phyloP scores from a whole-genome alignment of 2,888 invertebrate species.

The Hemistola chrysoprasaria region DNA sequence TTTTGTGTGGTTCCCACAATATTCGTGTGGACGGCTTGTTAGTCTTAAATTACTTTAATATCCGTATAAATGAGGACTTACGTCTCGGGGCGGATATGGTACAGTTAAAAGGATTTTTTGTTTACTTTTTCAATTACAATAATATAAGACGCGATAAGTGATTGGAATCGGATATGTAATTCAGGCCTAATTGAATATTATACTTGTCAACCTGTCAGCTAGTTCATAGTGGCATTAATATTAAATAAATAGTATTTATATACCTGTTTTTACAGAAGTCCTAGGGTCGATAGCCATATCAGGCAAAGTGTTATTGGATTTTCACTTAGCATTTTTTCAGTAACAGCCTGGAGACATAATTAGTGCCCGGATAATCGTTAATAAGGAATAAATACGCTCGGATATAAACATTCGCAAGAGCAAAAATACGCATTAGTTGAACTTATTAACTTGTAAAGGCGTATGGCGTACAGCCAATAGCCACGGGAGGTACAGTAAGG shows the following conservation, averaged over 20 bases:
- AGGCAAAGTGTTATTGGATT: too few species aligned
- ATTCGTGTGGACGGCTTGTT: conserved; percentile 39
- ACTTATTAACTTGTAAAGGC: conserved; percentile 23
- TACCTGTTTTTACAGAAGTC: too few species aligned
- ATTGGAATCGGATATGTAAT: too few species aligned
- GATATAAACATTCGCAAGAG: conserved; percentile 11
- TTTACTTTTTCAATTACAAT: conserved; percentile 8
- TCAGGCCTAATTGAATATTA: too few species aligned
- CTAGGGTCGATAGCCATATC: too few species aligned
- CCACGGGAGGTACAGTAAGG: conserved; percentile 22
- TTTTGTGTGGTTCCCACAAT: conserved; percentile 41
- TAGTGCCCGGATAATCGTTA: too few species aligned
- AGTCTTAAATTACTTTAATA: conserved; percentile 40
- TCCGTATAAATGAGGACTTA: conserved; percentile 37
- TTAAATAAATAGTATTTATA: too few species aligned
- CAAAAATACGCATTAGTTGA: conserved; percentile 9
- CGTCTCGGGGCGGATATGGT: conserved; percentile 26
- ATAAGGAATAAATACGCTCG: too few species aligned
- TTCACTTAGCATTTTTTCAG: too few species aligned
- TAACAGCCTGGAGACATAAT: too few species aligned
- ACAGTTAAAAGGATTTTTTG: conserved; percentile 25
- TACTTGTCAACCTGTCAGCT: too few species aligned
- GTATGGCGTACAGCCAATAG: conserved; percentile 6
- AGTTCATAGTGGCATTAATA: too few species aligned
- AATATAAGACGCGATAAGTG: not conserved